Percentiles rank a stretch among this genome's conserved stretches.
These are phyloP conservation scores for Trichechus manatus DNA, from an alignment of 2,113 vertebrate genomes.

Conservation along the genomic window DNA sequence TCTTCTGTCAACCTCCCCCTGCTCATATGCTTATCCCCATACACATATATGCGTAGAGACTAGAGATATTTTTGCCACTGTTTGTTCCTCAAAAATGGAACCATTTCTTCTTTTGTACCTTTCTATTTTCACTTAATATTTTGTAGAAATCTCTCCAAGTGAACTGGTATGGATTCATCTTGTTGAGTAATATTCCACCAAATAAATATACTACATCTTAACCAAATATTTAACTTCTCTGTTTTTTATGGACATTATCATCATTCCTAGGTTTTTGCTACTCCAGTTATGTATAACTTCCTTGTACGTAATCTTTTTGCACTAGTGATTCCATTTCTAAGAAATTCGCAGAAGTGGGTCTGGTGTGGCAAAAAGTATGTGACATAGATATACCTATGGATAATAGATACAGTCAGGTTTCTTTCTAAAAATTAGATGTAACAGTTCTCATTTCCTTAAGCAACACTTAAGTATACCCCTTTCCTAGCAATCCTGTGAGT, in stretches of 20 bases:
- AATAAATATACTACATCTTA: not conserved
- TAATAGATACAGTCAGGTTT: not conserved
- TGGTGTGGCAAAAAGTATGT: not conserved
- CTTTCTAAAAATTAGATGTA: not conserved
- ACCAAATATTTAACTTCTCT: not conserved
- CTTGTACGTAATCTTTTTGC: not conserved
- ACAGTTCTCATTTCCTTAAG: not conserved
- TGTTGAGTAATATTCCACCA: not conserved
- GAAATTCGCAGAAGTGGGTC: not conserved
- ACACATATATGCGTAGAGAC: no score
- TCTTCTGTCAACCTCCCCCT: not conserved
- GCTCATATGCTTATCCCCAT: not conserved
- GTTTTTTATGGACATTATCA: not conserved
- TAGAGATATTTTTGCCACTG: not conserved
- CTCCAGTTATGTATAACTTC: not conserved
- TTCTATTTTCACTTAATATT: not conserved
- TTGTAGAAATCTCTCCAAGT: not conserved
- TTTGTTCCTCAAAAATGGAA: not conserved
- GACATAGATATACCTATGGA: not conserved
- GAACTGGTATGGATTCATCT: not conserved
- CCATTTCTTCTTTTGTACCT: not conserved
- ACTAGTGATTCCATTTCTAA: not conserved
- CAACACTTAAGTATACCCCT: not conserved
- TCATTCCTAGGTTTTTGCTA: slow-evolving; percentile 17
- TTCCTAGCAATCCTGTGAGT: not conserved